A percentile compares a stretch with the other conserved stretches of the same genome.
These are phyloP conservation scores for Rousettus madagascariensis DNA, from an alignment of 2,797 vertebrate genomes.

Conservation along the genomic window DNA sequence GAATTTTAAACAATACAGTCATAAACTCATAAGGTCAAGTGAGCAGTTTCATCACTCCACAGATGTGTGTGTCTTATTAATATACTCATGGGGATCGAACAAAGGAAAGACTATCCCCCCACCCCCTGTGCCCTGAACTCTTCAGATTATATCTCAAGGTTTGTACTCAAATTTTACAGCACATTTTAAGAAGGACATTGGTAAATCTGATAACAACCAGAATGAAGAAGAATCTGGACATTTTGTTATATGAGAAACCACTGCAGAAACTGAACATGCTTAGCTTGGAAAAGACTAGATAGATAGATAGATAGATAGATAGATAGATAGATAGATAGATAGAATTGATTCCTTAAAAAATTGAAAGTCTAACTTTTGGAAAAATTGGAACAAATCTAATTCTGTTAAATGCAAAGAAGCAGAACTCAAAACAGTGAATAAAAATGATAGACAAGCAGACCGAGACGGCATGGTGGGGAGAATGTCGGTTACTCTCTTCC, in stretches of 20 bases:
- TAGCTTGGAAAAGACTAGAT: not conserved
- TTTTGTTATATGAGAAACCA: not conserved
- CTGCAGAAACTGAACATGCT: not conserved
- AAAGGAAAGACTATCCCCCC: not conserved
- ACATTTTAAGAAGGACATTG: not conserved
- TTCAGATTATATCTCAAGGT: not conserved
- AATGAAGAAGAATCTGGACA: not conserved
- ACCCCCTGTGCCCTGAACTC: not conserved
- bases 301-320: no score
- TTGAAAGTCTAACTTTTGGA: not conserved
- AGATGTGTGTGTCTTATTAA: not conserved
- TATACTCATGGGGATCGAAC: not conserved
- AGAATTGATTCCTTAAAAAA: not conserved
- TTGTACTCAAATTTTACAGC: not conserved
- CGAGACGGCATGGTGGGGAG: not conserved
- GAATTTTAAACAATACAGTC: not conserved
- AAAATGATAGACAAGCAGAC: not conserved
- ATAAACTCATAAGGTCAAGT: not conserved
- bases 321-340: no score
- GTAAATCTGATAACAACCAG: not conserved
- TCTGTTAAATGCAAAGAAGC: not conserved
- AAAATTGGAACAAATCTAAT: not conserved
- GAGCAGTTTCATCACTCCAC: not conserved
- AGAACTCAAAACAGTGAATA: not conserved
- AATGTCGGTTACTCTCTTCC: not conserved